Percentiles rank a stretch among this genome's conserved stretches.
phyloP scores from a whole-genome alignment of 1,140 invertebrate genomes.

The Pteromalus puparum region DNA sequence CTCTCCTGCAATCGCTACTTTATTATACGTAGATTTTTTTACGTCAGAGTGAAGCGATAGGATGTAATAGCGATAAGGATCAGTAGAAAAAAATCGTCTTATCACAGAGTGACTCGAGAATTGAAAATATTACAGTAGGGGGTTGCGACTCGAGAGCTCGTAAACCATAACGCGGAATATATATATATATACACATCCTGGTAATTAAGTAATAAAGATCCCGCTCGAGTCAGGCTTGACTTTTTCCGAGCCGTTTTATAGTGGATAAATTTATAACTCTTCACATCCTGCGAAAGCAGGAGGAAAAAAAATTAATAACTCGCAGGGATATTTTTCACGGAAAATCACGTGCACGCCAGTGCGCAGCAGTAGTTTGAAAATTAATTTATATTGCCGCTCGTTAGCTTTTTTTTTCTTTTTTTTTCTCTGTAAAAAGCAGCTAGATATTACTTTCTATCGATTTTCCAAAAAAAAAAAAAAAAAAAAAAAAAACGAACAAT shows the following conservation, averaged over 20 bases:
- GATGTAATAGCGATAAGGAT: no score
- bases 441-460: background rate
- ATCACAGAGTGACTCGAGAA: background rate
- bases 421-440: no score
- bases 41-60: no score
- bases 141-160: background rate
- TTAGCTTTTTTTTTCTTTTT: no score
- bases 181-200: background rate
- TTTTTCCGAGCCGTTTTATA: background rate
- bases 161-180: background rate
- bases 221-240: background rate
- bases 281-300: no score
- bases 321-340: background rate
- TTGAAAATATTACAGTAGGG: background rate
- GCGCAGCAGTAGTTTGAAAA: no score
- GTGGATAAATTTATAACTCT: background rate
- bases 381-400: no score
- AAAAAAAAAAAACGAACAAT: no score
- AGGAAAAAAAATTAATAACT: background rate
- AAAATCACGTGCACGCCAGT: no score
- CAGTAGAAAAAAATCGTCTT: no score
- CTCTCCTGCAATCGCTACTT: background rate
- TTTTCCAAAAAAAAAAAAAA: background rate
- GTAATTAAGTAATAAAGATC: background rate
- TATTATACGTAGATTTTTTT: background rate